A percentile compares a stretch with the other conserved stretches of the same genome.
Conservation (phyloP, 2,113 vertebrate species). For the Myotis brandtii region DNA sequence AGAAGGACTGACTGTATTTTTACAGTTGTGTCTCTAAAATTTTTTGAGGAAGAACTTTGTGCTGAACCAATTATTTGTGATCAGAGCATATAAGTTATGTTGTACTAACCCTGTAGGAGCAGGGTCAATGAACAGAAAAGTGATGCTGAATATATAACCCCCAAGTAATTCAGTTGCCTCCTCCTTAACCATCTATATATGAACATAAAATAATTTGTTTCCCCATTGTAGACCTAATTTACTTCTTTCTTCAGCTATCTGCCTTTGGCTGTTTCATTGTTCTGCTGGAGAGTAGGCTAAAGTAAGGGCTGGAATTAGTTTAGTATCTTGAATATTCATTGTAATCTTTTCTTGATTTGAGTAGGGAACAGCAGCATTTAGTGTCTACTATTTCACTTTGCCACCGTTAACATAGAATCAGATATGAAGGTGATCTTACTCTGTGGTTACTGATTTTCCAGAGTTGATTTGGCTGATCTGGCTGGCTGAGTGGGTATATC, state of each 20-base stretch:
- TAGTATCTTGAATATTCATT: conserved; percentile 43
- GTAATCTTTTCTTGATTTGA: conserved; percentile 35
- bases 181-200: conserved; percentile 12
- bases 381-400: conserved; percentile 39
- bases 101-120: neutral
- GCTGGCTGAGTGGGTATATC: neutral
- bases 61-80: neutral
- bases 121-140: conserved; percentile 43
- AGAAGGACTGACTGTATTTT: conserved; percentile 51
- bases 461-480: conserved; percentile 41
- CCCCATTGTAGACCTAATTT: neutral
- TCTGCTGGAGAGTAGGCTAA: neutral
- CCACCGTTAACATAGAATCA: conserved; percentile 29
- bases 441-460: conserved; percentile 50
- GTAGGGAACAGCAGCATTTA: neutral
- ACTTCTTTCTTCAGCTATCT: conserved; percentile 3
- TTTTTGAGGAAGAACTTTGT: conserved; percentile 58
- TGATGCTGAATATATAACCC: neutral
- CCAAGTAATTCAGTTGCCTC: neutral
- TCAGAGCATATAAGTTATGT: neutral
- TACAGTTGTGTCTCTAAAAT: conserved; percentile 2
- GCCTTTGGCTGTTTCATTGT: conserved; percentile 43
- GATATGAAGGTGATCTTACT: conserved; percentile 26
- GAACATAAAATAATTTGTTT: conserved; percentile 56
- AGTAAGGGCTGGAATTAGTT: conserved; percentile 29